A percentile compares a stretch with the other conserved stretches of the same genome.
Evolutionary conservation across 2,113 vertebrate species (phyloP).

Genomic region (Budorcas taxicolor): DNA sequence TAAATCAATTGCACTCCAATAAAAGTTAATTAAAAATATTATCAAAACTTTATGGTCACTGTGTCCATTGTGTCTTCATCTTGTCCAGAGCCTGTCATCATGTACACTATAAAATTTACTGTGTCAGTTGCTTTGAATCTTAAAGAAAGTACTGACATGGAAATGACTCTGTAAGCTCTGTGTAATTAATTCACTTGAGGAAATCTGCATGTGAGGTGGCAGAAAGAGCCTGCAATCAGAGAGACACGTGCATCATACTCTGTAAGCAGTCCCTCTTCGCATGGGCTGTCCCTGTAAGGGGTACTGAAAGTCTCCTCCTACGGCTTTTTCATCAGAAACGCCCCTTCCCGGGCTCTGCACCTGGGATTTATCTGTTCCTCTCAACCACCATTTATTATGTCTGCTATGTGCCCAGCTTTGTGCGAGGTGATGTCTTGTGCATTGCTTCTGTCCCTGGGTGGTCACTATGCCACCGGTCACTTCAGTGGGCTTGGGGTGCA

Average conservation of each 20-base stretch:
- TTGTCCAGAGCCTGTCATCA: slow-evolving; percentile 75
- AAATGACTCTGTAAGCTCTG: neutral
- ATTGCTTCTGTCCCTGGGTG: neutral
- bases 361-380: neutral
- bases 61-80: slow-evolving; percentile 66
- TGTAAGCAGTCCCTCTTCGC: neutral
- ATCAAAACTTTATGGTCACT: slow-evolving; percentile 47
- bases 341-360: neutral
- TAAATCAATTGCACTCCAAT: neutral
- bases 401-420: neutral
- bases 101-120: slow-evolving; percentile 78
- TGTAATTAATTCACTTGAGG: neutral
- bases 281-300: neutral
- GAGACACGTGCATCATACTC: neutral
- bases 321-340: neutral
- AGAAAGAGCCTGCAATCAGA: neutral
- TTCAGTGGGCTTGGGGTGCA: neutral
- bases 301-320: neutral
- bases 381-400: neutral
- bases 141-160: neutral
- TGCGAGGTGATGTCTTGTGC: neutral
- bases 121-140: slow-evolving; percentile 73
- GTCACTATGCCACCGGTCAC: neutral
- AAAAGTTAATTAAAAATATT: neutral
- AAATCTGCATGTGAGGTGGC: neutral